Base-by-base conservation (phyloP, 64 coral and sea anemone genomes). In the Acropora tenuis region DNA sequence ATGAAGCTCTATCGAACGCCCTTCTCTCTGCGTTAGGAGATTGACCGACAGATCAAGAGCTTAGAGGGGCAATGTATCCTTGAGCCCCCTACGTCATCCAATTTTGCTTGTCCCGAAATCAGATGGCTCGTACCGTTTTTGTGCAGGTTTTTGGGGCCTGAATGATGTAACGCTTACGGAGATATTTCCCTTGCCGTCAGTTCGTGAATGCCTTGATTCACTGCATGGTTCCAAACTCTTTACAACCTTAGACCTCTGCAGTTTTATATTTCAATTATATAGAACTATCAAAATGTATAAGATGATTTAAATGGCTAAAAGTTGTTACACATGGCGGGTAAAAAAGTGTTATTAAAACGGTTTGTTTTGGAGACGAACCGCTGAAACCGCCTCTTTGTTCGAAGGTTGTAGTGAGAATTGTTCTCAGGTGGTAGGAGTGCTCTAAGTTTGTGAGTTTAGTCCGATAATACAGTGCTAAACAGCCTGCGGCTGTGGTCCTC, bases 91-190 rank as follows among this genome's bases (percentile, higher is more conserved):
- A 83, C 63, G 48, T 91, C 79, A 53, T 10, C 89, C 89, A 13
- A 85, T 77, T 65, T 73, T 76, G 19, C 80, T 92, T 9, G 52
- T 55, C 52, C 52, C 52, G 52, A 86, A 79, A 43, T 66, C 60
- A 71, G 90, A 87, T 80, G 90, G 90, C 18, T 63, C 82, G 2
- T 92, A 92, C 48, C 74, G 73, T 20, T 92, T 86, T 50, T 92
- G 73, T 69, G 75, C 84, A 47, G 75, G 88, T 42, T 93, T 93
- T 42, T 4, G 90, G 50, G 80, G 67, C 16, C 43, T 91, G 48
- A 84, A 91, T 46, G 90, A 91, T 75, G 79, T 59, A 66, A 91
- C 90, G 2, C 15, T 84, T 57, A 91, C 90, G 74, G 79, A 84
- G 45, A 77, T 91, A 49, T 85, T 92, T 48, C 80, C 90, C 9